Conservation (phyloP, 2,888 invertebrate species). For the Caenorhabditis sulstoni region DNA sequence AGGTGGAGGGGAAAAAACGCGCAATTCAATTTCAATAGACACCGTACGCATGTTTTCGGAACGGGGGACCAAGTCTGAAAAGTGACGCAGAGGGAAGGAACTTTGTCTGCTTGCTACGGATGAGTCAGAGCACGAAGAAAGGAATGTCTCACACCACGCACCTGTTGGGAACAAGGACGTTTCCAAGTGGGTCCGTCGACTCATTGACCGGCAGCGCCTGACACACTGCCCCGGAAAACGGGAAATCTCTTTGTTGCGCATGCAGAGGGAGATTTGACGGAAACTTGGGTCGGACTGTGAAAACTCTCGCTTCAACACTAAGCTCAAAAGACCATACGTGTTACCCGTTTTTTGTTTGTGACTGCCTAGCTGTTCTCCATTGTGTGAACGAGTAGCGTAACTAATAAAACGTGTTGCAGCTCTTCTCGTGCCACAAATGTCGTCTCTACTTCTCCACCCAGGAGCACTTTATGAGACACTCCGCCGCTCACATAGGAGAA, state of each 20-base stretch:
- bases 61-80: conserved; percentile 22
- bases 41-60: conserved; percentile 28
- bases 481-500: conserved; percentile 75
- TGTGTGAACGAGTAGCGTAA: conserved; percentile 14
- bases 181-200: conserved; percentile 12
- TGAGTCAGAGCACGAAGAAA: conserved; percentile 19
- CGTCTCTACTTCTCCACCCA: conserved; percentile 76
- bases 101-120: conserved; percentile 10
- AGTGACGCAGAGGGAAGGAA: conserved; percentile 2
- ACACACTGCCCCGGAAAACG: conserved; percentile 36
- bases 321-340: too few relatives aligned
- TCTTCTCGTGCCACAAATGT: conserved; percentile 78
- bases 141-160: conserved; percentile 18
- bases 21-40: conserved; percentile 15
- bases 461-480: conserved; percentile 76
- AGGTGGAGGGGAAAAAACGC: conserved; percentile 4
- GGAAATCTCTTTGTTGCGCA: conserved; percentile 9
- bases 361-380: conserved; percentile 12
- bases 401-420: conserved; percentile 63
- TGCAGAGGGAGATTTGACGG: too few relatives aligned
- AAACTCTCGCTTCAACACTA: too few relatives aligned
- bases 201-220: conserved; percentile 30
- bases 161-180: conserved; percentile 15
- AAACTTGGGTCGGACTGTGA: too few relatives aligned
- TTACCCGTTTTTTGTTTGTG: conserved; percentile 3